These are phyloP conservation scores for Subanguina moxae DNA, from an alignment of 1,140 invertebrate species.

Conservation along the genomic window DNA sequence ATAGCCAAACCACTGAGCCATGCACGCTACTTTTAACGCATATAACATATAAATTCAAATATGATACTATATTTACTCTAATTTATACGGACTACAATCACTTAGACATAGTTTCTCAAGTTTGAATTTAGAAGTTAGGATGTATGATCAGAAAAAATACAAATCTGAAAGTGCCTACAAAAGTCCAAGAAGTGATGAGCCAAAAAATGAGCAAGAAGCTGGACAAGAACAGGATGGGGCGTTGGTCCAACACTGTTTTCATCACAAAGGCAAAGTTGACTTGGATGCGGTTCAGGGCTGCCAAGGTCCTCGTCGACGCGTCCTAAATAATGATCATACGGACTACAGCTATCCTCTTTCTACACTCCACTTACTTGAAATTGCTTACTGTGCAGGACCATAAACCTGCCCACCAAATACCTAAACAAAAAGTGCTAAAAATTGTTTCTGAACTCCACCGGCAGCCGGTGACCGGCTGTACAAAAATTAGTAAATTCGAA, in stretches of 20 bases:
- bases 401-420: conserved; percentile 96
- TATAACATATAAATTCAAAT: no score
- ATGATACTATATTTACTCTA: no score
- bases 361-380: conserved; percentile 66
- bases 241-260: conserved; percentile 84
- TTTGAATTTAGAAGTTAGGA: no score
- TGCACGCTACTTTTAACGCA: no score
- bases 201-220: conserved; percentile 54
- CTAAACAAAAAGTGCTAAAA: background rate
- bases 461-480: no score
- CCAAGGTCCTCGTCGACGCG: conserved; percentile 74
- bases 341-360: conserved; percentile 14
- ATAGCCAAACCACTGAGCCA: no score
- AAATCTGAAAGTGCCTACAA: conserved; percentile 43
- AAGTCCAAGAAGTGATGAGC: conserved; percentile 54
- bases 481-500: no score
- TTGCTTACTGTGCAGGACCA: conserved; percentile 97
- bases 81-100: no score
- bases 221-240: conserved; percentile 52
- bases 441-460: no score
- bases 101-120: no score
- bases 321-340: conserved; percentile 64
- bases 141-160: background rate
- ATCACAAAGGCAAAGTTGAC: conserved; percentile 91
- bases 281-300: conserved; percentile 96